Percentiles rank a stretch among this genome's conserved stretches.
Evolutionary conservation across 2,113 vertebrate genomes (phyloP).

Genomic region (Triplophysa rosa): DNA sequence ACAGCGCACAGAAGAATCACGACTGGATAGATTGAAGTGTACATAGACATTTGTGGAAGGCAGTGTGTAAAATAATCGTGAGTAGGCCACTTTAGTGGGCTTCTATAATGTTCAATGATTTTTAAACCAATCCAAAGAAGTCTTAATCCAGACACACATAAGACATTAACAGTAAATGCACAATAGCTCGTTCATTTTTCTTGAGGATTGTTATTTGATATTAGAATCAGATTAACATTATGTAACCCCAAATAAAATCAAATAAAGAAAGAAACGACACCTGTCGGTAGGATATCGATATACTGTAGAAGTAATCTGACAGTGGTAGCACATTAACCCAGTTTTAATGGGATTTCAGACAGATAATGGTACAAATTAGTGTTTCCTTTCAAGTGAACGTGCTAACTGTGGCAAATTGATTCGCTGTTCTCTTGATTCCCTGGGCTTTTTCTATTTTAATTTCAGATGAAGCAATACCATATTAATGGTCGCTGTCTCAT

Average conservation of each 20-base stretch:
- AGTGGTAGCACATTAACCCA: slow-evolving; percentile 76
- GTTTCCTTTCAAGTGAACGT: slow-evolving; percentile 77
- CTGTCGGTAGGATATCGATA: slow-evolving; percentile 30
- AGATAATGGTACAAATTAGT: slow-evolving; percentile 76
- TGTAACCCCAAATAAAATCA: slow-evolving; percentile 64
- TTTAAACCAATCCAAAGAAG: no score
- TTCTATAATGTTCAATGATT: no score
- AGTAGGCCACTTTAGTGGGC: no score
- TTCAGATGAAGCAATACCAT: slow-evolving; percentile 74
- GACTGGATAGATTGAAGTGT: no score
- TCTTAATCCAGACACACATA: neutral
- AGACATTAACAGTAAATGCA: neutral
- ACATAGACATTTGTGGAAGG: no score
- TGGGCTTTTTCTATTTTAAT: slow-evolving; percentile 70
- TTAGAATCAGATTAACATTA: slow-evolving; percentile 62
- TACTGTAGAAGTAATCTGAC: slow-evolving; percentile 60
- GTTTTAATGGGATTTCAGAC: slow-evolving; percentile 77
- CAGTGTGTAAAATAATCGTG: no score
- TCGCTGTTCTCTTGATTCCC: slow-evolving; percentile 64
- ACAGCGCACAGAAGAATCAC: no score
- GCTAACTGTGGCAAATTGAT: slow-evolving; percentile 76
- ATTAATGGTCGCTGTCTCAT: slow-evolving; percentile 78
- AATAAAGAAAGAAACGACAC: slow-evolving; percentile 55
- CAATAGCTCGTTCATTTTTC: neutral
- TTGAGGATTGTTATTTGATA: slow-evolving; percentile 9